These are phyloP conservation scores for Gymnoscelis rufifasciata DNA, from an alignment of 2,888 invertebrate genomes.

Conservation along the genomic window DNA sequence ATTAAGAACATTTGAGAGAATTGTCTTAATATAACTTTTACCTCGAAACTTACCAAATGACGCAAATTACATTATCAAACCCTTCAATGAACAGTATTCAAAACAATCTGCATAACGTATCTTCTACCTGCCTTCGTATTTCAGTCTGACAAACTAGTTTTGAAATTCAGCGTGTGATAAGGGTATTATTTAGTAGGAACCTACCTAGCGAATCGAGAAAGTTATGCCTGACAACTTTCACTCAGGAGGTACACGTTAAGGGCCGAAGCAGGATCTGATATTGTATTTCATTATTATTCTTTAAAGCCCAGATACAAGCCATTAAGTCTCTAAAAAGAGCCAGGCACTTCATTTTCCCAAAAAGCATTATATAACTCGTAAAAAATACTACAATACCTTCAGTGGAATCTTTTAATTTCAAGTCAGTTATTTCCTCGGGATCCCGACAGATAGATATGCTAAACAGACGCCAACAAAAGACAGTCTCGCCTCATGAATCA, in stretches of 20 bases:
- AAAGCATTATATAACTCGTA: too few relatives aligned
- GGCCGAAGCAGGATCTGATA: background rate
- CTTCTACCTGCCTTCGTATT: too few relatives aligned
- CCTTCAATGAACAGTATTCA: background rate
- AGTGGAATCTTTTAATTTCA: constrained; percentile 2
- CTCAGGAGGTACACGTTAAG: background rate
- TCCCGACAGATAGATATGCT: constrained; percentile 13
- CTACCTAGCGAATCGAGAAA: background rate
- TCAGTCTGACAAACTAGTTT: background rate
- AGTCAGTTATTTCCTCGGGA: background rate
- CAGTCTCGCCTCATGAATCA: constrained; percentile 31
- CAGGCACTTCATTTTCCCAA: too few relatives aligned
- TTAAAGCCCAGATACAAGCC: too few relatives aligned
- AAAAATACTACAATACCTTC: background rate
- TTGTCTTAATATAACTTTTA: too few relatives aligned
- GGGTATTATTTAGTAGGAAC: constrained; percentile 10
- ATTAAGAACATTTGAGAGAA: too few relatives aligned
- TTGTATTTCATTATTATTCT: too few relatives aligned
- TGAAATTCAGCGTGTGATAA: constrained; percentile 3
- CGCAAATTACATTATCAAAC: too few relatives aligned
- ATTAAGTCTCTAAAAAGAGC: too few relatives aligned
- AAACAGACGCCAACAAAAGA: constrained; percentile 21
- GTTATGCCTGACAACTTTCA: constrained; percentile 1
- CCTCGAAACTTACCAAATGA: too few relatives aligned
- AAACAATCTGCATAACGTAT: background rate